Conservation (phyloP, 2,113 vertebrate species). For the Crypturellus undulatus region DNA sequence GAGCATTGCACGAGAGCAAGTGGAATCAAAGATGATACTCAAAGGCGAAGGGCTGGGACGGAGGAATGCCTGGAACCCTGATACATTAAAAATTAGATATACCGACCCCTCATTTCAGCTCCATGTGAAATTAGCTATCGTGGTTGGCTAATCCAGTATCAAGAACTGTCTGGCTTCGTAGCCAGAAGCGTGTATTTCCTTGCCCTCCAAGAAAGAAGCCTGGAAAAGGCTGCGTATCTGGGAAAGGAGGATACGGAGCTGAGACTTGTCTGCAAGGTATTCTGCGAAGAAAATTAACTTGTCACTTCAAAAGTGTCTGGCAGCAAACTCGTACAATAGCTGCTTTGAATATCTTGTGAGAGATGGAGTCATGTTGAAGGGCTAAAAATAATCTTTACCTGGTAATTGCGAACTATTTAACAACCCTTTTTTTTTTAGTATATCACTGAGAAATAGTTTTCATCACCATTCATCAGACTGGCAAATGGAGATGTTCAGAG, state of each 20-base stretch:
- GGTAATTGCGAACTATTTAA: slow-evolving; percentile 43
- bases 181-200: not conserved
- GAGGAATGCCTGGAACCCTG: not conserved
- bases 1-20: slow-evolving; percentile 72
- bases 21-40: slow-evolving; percentile 75
- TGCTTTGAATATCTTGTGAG: slow-evolving; percentile 3
- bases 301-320: slow-evolving; percentile 10
- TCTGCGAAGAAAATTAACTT: slow-evolving; percentile 6
- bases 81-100: not conserved
- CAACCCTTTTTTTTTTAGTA: not conserved
- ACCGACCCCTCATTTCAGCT: not conserved
- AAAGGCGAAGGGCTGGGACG: slow-evolving; percentile 55
- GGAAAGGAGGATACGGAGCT: not conserved
- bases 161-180: not conserved
- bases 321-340: slow-evolving; percentile 10
- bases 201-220: not conserved
- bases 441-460: slow-evolving; percentile 20
- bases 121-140: not conserved
- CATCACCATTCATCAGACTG: slow-evolving; percentile 40
- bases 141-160: slow-evolving; percentile 23
- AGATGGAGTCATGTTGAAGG: slow-evolving; percentile 33
- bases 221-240: not conserved
- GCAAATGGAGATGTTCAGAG: not conserved
- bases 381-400: slow-evolving; percentile 16
- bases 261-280: not conserved